Conservation (phyloP, 2,797 vertebrate species). For the Fratercula arctica region DNA sequence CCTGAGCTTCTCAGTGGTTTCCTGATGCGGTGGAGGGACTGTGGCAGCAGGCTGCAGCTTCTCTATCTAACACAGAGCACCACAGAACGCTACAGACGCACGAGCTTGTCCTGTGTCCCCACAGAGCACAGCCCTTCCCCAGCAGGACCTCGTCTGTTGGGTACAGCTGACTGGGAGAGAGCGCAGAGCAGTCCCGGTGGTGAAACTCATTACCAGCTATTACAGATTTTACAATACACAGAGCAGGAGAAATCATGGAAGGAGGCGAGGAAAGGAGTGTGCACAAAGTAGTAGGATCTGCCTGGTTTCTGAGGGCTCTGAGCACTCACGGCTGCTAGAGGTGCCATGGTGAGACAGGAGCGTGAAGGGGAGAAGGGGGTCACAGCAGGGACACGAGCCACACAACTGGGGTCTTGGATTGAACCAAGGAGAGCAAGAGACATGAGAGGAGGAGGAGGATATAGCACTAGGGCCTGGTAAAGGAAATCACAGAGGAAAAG, state of each 20-base stretch:
- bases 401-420: background rate
- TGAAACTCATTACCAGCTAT: rapidly evolving
- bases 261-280: rapidly evolving
- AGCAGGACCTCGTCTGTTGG: rapidly evolving
- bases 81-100: rapidly evolving
- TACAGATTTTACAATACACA: rapidly evolving
- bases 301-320: background rate
- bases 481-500: background rate
- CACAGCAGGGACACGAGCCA: background rate
- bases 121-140: background rate
- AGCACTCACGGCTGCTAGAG: background rate
- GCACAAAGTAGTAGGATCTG: background rate
- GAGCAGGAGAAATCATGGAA: background rate
- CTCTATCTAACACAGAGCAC: background rate
- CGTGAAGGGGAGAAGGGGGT: rapidly evolving
- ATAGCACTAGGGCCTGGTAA: background rate
- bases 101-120: background rate
- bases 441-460: background rate
- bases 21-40: rapidly evolving
- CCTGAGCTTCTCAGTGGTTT: background rate
- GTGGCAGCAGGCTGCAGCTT: background rate
- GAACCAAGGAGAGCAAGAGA: background rate
- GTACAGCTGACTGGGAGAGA: background rate
- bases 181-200: rapidly evolving
- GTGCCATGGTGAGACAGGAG: background rate